A percentile compares a stretch with the other conserved stretches of the same genome.
phyloP scores from a whole-genome alignment of 2,888 invertebrate species.

The Kuschelorhynchus macadamiae region DNA sequence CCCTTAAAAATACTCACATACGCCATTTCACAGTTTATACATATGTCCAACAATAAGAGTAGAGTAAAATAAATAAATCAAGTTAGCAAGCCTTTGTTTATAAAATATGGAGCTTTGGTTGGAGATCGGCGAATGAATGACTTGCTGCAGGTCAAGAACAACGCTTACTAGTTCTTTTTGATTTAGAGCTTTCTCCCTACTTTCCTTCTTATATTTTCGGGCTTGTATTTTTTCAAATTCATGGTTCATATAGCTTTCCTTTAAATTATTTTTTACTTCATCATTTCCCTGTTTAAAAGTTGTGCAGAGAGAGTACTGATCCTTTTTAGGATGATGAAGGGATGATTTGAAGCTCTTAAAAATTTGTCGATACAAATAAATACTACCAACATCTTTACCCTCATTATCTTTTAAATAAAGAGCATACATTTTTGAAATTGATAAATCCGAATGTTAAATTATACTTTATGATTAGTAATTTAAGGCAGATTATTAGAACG shows the following conservation, averaged over 20 bases:
- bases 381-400: neutral
- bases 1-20: no score
- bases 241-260: no score
- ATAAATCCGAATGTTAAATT: no score
- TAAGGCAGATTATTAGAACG: no score
- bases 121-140: neutral
- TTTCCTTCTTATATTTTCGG: neutral
- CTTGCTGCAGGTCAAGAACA: neutral
- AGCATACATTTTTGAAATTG: no score
- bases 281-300: conserved; percentile 38
- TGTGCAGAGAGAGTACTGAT: conserved; percentile 51
- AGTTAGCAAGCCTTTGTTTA: neutral
- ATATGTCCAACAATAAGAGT: no score
- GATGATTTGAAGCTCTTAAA: conserved; percentile 48
- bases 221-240: neutral
- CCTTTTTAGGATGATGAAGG: conserved; percentile 52
- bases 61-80: no score
- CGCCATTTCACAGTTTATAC: no score
- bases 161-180: neutral
- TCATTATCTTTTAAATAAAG: no score
- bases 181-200: neutral
- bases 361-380: conserved; percentile 38
- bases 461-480: no score
- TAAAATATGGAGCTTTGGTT: neutral
- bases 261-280: conserved; percentile 31